A percentile compares a stretch with the other conserved stretches of the same genome.
phyloP scores from a whole-genome alignment of 2,113 vertebrate species.

The Gopherus evgoodei region DNA sequence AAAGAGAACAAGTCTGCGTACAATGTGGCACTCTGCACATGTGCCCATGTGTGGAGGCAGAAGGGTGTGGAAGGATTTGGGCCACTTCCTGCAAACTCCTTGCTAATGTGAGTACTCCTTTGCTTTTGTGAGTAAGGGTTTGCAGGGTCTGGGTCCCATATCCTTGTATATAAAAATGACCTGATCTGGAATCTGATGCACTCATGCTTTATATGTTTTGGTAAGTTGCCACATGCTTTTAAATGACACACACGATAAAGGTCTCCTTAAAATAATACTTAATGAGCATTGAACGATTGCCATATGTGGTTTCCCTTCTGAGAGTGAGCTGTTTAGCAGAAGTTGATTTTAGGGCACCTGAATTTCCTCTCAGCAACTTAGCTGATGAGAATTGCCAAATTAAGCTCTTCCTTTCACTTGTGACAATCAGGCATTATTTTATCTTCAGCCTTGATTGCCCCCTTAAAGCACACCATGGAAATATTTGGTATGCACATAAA shows the following conservation, averaged over 20 bases:
- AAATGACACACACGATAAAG: neutral
- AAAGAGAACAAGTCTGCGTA: neutral
- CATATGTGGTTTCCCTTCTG: neutral
- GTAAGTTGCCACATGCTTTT: neutral
- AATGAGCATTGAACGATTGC: neutral
- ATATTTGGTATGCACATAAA: conserved; percentile 50
- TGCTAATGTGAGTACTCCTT: neutral
- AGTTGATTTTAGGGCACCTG: conserved; percentile 47
- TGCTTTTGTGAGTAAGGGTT: neutral
- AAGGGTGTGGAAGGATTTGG: neutral
- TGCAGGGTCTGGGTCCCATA: neutral
- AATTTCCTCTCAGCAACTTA: conserved; percentile 22
- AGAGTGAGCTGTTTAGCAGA: conserved; percentile 2
- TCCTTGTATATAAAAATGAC: neutral
- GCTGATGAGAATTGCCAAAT: conserved; percentile 50
- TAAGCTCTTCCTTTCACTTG: conserved; percentile 48
- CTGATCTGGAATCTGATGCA: neutral
- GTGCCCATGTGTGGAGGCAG: neutral
- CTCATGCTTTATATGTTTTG: neutral
- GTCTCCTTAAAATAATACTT: neutral
- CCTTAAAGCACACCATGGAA: conserved; percentile 54
- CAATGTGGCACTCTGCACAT: neutral
- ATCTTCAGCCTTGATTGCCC: conserved; percentile 59
- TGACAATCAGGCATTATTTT: conserved; percentile 29
- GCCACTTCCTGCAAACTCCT: neutral